phyloP scores from a whole-genome alignment of 2,888 invertebrate species.

The Rutpela maculata region DNA sequence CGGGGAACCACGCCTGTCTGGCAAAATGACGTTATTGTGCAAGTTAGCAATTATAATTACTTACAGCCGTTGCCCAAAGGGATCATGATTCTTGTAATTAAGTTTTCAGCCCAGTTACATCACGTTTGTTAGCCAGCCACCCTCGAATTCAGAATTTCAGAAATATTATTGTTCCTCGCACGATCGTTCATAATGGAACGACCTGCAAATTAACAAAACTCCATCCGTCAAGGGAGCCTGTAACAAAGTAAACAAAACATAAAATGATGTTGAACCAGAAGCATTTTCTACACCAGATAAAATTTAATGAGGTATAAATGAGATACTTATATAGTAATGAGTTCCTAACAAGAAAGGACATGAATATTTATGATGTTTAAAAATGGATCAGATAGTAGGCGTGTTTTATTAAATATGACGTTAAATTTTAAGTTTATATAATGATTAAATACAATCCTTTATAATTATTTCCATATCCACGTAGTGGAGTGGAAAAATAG shows the following conservation, averaged over 20 bases:
- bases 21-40: constrained; percentile 58
- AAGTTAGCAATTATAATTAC: constrained; percentile 63
- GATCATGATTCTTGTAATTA: constrained; percentile 66
- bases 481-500: too few species aligned
- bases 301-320: constrained; percentile 35
- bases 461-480: too few species aligned
- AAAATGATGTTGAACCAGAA: constrained; percentile 24
- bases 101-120: constrained; percentile 65
- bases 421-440: too few species aligned
- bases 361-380: constrained; percentile 13
- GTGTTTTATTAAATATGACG: too few species aligned
- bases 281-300: constrained; percentile 29
- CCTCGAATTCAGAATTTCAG: constrained; percentile 60
- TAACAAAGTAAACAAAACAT: constrained; percentile 47
- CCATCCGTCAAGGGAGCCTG: constrained; percentile 41
- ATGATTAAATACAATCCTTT: too few species aligned
- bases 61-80: constrained; percentile 66
- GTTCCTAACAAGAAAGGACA: neutral
- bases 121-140: constrained; percentile 61
- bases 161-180: constrained; percentile 57
- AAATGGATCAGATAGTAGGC: too few species aligned
- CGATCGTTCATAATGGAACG: constrained; percentile 57
- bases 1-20: constrained; percentile 48
- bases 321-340: constrained; percentile 14
- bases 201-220: constrained; percentile 58